Evolutionary conservation across 2,113 vertebrate genomes (phyloP).

Genomic region (Rhombomys opimus): DNA sequence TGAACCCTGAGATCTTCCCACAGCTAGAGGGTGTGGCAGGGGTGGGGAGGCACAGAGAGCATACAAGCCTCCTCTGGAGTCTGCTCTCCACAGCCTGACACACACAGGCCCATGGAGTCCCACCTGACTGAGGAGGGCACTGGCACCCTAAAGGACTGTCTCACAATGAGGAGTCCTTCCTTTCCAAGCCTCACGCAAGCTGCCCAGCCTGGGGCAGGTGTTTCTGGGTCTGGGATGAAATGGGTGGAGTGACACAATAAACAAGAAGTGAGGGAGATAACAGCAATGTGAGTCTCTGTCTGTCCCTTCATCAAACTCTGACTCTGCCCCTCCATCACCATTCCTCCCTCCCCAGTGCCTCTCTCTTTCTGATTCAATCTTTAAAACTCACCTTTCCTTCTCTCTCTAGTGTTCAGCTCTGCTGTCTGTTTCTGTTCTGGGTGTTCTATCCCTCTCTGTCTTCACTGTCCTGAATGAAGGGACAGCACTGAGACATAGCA

Average conservation of each 20-base stretch:
- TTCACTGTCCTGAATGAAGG: not conserved
- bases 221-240: not conserved
- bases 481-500: not conserved
- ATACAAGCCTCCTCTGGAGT: not conserved
- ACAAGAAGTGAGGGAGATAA: too few relatives aligned
- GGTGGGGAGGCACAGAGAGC: not conserved
- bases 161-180: not conserved
- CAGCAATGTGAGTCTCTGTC: too few relatives aligned
- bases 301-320: not conserved
- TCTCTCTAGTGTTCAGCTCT: not conserved
- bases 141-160: not conserved
- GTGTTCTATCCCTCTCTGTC: not conserved
- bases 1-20: not conserved
- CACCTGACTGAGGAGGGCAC: not conserved
- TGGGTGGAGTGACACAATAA: too few relatives aligned
- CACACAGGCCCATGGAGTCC: not conserved
- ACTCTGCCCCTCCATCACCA: not conserved
- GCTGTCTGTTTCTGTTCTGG: not conserved
- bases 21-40: accelerated
- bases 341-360: not conserved
- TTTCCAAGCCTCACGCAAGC: not conserved
- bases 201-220: not conserved
- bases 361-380: not conserved
- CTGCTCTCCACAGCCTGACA: not conserved
- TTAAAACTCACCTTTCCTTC: not conserved